A percentile compares a stretch with the other conserved stretches of the same genome.
Conservation (phyloP, 92 coral and sea anemone genomes). For the Desmophyllum pertusum region DNA sequence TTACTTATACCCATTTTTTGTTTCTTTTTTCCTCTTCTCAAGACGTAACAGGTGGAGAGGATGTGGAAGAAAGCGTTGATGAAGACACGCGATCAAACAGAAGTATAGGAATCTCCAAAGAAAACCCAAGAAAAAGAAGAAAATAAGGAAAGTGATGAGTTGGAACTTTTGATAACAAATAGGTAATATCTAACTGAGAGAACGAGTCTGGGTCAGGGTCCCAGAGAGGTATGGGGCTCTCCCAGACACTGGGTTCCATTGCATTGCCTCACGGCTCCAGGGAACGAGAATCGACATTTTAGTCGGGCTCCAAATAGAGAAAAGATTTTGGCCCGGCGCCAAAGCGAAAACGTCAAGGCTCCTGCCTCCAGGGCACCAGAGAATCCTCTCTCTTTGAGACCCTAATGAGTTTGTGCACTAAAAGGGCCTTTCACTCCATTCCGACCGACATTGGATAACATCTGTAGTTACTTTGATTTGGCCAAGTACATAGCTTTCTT, state of each 20-base stretch:
- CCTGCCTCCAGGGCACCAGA: background rate
- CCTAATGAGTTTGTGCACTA: no score
- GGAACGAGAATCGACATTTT: background rate
- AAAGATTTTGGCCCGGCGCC: background rate
- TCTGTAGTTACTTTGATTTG: no score
- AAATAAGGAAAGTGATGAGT: constrained; percentile 75
- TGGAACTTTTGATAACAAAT: constrained; percentile 57
- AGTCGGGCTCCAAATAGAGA: background rate
- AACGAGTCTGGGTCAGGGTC: background rate
- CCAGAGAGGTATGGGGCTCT: background rate
- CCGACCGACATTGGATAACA: no score
- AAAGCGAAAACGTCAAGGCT: background rate
- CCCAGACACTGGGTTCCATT: no score
- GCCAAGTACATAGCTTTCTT: no score
- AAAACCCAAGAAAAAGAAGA: constrained; percentile 67
- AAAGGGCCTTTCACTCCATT: background rate
- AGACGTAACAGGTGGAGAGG: constrained; percentile 42
- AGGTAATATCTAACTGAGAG: background rate
- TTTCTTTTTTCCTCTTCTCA: background rate
- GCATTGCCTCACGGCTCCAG: background rate
- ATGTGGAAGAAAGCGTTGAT: constrained; percentile 56
- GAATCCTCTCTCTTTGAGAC: background rate
- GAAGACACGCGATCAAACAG: constrained; percentile 51
- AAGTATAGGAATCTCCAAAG: constrained; percentile 24
- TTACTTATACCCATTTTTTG: no score